Percentiles rank a stretch among this genome's conserved stretches.
Conservation (phyloP, 2,888 invertebrate genomes). For the Odontomyia ornata region DNA sequence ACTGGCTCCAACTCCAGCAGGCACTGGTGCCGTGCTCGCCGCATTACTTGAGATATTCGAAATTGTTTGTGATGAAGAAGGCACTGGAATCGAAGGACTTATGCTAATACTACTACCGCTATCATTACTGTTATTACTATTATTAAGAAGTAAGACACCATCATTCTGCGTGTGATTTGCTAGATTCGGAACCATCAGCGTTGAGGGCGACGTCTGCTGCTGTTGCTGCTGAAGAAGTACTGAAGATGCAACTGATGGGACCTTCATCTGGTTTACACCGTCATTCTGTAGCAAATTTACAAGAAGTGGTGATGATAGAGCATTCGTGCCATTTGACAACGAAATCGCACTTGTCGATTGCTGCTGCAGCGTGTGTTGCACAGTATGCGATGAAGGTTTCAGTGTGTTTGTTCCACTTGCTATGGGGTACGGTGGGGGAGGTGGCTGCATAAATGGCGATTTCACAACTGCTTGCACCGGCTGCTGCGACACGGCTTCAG, state of each 20-base stretch:
- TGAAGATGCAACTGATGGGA: conserved; percentile 52
- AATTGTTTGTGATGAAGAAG: conserved; percentile 54
- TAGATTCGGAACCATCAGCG: conserved; percentile 46
- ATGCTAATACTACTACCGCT: conserved; percentile 48
- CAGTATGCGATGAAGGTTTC: conserved; percentile 33
- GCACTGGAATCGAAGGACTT: conserved; percentile 55
- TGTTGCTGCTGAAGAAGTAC: conserved; percentile 50
- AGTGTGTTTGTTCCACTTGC: conserved; percentile 51
- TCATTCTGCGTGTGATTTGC: conserved; percentile 43
- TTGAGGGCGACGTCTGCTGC: conserved; percentile 36
- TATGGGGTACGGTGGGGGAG: conserved; percentile 62
- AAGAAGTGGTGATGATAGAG: conserved; percentile 86
- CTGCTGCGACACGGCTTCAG: conserved; percentile 38
- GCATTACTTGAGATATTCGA: conserved; percentile 47
- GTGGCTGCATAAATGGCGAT: conserved; percentile 60
- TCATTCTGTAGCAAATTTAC: conserved; percentile 93
- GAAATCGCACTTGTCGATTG: conserved; percentile 43
- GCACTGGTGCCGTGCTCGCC: conserved; percentile 18
- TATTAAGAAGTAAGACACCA: conserved; percentile 47
- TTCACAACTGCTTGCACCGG: conserved; percentile 52
- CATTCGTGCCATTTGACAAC: conserved; percentile 66
- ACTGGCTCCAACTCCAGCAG: background rate
- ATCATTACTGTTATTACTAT: conserved; percentile 44
- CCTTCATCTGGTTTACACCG: conserved; percentile 61
- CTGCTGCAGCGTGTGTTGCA: conserved; percentile 36